Percentiles rank a stretch among this genome's conserved stretches.
Evolutionary conservation across 2,113 vertebrate genomes (phyloP).

Genomic region (Ciconia maguari): DNA sequence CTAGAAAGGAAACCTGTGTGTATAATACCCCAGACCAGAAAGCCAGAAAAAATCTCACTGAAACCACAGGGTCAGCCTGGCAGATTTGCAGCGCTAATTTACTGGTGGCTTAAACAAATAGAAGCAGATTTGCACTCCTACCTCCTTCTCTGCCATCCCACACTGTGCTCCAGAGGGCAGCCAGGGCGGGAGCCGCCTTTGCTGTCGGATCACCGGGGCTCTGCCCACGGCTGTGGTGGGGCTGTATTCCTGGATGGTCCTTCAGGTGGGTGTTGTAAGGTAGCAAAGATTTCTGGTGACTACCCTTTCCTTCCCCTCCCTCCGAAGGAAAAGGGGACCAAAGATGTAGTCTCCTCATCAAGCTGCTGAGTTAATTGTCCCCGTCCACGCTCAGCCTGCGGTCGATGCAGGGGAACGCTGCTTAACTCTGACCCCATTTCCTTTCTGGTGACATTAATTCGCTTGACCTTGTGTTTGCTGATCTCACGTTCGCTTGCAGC

Average conservation of each 20-base stretch:
- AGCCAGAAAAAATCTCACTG: slow-evolving; percentile 27
- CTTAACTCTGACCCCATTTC: background rate
- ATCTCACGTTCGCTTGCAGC: background rate
- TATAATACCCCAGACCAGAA: slow-evolving; percentile 13
- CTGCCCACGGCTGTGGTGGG: background rate
- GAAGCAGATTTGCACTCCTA: background rate
- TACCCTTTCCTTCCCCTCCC: background rate
- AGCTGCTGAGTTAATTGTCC: slow-evolving; percentile 29
- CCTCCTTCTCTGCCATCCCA: background rate
- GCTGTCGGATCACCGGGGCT: fast-evolving
- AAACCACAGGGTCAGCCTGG: slow-evolving; percentile 43
- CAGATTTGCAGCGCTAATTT: slow-evolving; percentile 23
- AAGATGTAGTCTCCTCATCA: background rate
- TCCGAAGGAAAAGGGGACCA: background rate
- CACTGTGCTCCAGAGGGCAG: background rate
- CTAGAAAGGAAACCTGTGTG: slow-evolving; percentile 39
- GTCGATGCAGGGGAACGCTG: background rate
- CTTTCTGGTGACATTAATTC: background rate
- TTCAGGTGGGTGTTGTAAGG: background rate
- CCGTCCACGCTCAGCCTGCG: background rate
- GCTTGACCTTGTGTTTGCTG: background rate
- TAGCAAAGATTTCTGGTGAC: background rate
- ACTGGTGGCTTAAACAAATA: background rate
- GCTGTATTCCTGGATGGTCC: background rate
- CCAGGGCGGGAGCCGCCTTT: fast-evolving